A percentile compares a stretch with the other conserved stretches of the same genome.
Conservation (phyloP, 2,888 invertebrate species). For the Physocephala rufipes region DNA sequence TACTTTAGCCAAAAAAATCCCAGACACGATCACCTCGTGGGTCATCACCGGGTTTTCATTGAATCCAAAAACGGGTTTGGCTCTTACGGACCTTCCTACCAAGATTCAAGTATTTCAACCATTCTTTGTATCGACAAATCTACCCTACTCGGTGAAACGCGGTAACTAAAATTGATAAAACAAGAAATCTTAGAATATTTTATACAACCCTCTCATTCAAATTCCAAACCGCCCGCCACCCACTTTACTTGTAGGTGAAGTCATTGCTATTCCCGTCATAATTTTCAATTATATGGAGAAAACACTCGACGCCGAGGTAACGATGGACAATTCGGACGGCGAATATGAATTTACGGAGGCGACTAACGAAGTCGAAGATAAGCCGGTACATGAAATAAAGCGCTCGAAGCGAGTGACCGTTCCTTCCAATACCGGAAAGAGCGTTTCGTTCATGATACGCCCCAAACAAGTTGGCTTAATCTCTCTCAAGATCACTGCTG, state of each 20-base stretch:
- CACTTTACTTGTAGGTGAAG: constrained; percentile 76
- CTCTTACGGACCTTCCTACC: constrained; percentile 75
- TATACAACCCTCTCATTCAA: neutral
- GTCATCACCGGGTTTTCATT: constrained; percentile 84
- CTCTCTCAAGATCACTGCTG: constrained; percentile 79
- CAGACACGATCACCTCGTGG: constrained; percentile 88
- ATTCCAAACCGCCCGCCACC: neutral
- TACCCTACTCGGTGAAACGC: constrained; percentile 88
- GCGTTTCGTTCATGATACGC: constrained; percentile 85
- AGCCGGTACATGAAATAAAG: constrained; percentile 68
- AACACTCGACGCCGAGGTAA: constrained; percentile 81
- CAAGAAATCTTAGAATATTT: neutral
- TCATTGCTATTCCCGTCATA: constrained; percentile 85
- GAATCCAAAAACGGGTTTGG: constrained; percentile 78
- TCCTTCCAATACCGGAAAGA: constrained; percentile 77
- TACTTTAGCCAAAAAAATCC: constrained; percentile 70
- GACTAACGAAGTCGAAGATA: constrained; percentile 77
- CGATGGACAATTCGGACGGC: constrained; percentile 82
- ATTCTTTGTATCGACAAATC: constrained; percentile 85
- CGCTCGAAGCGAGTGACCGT: constrained; percentile 68
- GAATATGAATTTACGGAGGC: constrained; percentile 84
- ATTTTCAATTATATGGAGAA: constrained; percentile 88
- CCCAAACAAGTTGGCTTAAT: constrained; percentile 78
- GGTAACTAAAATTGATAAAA: constrained; percentile 72
- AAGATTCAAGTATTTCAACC: constrained; percentile 81